Conservation (phyloP, 2,113 vertebrate species). For the Pitta sordida region DNA sequence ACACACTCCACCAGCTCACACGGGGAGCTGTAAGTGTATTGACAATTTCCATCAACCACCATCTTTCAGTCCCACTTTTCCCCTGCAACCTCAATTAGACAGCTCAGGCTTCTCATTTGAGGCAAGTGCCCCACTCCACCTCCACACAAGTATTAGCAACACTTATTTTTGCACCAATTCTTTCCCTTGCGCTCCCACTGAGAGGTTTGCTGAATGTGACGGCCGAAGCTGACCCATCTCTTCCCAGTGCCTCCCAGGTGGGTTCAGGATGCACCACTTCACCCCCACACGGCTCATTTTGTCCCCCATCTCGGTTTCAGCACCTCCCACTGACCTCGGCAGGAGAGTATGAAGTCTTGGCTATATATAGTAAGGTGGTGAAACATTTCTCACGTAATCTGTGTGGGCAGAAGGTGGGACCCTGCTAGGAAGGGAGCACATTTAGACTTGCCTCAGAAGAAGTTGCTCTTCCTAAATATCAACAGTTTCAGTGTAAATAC, state of each 20-base stretch:
- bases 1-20: background rate
- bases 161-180: background rate
- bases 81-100: background rate
- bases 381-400: background rate
- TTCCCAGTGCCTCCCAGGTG: conserved; percentile 7
- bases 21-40: background rate
- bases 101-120: background rate
- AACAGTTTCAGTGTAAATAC: background rate
- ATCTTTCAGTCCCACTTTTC: background rate
- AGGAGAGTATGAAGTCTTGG: background rate
- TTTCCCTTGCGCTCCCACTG: background rate
- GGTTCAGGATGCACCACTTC: background rate
- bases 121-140: background rate
- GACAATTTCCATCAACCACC: background rate
- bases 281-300: background rate
- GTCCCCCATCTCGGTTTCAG: background rate
- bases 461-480: background rate
- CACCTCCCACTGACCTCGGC: background rate
- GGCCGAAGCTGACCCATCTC: background rate
- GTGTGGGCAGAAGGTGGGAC: background rate
- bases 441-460: background rate
- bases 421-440: background rate
- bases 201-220: background rate
- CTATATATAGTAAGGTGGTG: background rate
- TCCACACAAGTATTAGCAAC: background rate